Conservation (phyloP, 2,888 invertebrate species). For the Cyrtodaria siliqua region DNA sequence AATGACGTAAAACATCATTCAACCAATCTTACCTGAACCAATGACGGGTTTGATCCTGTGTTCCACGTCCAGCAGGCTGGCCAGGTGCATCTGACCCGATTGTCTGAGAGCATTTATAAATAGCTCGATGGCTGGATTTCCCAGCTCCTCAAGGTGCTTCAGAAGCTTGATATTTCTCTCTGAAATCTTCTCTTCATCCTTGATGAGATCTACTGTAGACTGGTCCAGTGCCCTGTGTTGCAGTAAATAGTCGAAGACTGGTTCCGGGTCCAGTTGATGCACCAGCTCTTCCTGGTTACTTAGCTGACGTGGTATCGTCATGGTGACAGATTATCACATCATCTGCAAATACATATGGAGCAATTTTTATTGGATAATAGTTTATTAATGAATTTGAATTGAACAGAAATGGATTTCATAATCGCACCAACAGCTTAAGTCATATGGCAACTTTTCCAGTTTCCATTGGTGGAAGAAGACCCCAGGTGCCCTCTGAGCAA, state of each 20-base stretch:
- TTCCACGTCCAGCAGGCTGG: constrained; percentile 81
- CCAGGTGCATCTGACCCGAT: constrained; percentile 83
- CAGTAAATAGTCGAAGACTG: constrained; percentile 83
- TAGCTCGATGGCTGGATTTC: constrained; percentile 78
- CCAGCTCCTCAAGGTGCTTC: constrained; percentile 78
- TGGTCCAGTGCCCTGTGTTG: constrained; percentile 82
- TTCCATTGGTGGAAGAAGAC: too few species aligned
- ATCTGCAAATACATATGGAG: constrained; percentile 4
- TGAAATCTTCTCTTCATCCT: constrained; percentile 69
- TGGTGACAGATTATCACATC: constrained; percentile 27
- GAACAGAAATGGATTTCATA: too few species aligned
- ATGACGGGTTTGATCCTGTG: constrained; percentile 80
- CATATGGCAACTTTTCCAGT: too few species aligned
- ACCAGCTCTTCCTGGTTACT: constrained; percentile 78
- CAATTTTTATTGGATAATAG: too few species aligned
- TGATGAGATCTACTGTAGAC: constrained; percentile 69
- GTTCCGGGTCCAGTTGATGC: constrained; percentile 82
- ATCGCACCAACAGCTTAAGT: too few species aligned
- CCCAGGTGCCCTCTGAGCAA: too few species aligned
- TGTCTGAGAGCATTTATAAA: constrained; percentile 84
- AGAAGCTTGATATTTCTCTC: constrained; percentile 80
- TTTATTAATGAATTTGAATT: too few species aligned
- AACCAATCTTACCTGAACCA: constrained; percentile 77
- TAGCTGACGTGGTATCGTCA: constrained; percentile 54
- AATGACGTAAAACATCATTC: too few species aligned